Base-by-base conservation (phyloP, 2,113 vertebrate genomes). In the Halichoerus grypus region DNA sequence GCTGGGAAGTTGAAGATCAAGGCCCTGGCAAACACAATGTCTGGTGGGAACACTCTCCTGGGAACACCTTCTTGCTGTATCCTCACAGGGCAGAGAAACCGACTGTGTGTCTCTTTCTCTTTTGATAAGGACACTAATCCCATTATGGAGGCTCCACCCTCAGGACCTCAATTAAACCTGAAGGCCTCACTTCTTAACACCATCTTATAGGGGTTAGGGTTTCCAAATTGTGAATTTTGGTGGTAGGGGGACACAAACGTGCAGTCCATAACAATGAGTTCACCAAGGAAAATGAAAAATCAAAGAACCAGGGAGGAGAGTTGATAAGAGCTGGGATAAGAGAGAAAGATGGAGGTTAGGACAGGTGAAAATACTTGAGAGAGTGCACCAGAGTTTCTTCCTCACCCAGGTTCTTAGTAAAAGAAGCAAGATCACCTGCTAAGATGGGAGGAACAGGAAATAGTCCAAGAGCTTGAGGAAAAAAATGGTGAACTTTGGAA, bases 41-140 rank as follows among this genome's bases (percentile, higher is more conserved):
- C 49, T 4, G 22, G 51, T 22, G 63, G 46, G 31, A 77, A 91
- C 15, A 39, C 24, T 49, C 57, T 82, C 11, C 28, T 16, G 22
- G 57, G 2, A 74, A 31, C 19, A 10, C 16, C 49, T 57, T 57
- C 80, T 69, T 6, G 59, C 61, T 7, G 10, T 26, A 31, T 16
- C 31, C 36, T 80, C 15, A 10, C 6, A 1, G 0, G 28, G 21
- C 49, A 26, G 10, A 46, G 21, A 72, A 55, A 65, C 14, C 28
- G 13, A 4, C 13, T 0, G 0, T 22, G 1, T 0, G 1, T 4
- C n/a, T 59, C 31, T 21, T 39, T 39, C 39, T 85, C 55, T 42
- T 55, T 85, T 67, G 31, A 39, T 42, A 49, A 16, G 31, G 36
- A 95, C 16, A 26, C 7, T 55, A 26, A 55, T 16, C 31, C 36